Conservation (phyloP, 1,140 invertebrate genomes). For the Drosophila ercepeae region DNA sequence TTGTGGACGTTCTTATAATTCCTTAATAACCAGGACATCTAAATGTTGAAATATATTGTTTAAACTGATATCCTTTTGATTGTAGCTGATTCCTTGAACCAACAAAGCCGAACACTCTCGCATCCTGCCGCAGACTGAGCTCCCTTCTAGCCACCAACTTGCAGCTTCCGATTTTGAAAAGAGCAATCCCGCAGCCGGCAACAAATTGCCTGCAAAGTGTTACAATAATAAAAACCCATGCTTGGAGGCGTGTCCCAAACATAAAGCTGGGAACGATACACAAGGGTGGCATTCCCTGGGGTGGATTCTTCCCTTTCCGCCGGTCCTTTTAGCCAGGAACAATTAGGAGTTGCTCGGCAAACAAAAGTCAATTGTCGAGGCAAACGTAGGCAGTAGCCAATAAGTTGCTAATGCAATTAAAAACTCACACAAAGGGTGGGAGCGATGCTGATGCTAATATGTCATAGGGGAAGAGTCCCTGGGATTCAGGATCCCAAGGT, state of each 20-base stretch:
- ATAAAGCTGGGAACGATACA: constrained; percentile 66
- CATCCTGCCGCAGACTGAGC: constrained; percentile 48
- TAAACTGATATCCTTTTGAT: not conserved
- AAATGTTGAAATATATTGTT: not conserved
- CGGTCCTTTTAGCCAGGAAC: constrained; percentile 20
- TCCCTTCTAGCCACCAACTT: constrained; percentile 6
- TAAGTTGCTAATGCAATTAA: constrained; percentile 81
- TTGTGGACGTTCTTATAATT: too few species aligned
- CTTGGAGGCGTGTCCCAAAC: constrained; percentile 78
- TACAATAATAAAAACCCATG: constrained; percentile 80
- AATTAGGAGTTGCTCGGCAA: constrained; percentile 55
- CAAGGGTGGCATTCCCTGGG: constrained; percentile 40
- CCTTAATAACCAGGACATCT: too few species aligned
- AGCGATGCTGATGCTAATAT: constrained; percentile 52
- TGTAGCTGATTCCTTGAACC: constrained; percentile 7
- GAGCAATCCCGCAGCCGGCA: constrained; percentile 62
- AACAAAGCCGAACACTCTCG: constrained; percentile 18
- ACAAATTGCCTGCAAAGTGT: constrained; percentile 79
- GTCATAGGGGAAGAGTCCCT: constrained; percentile 42
- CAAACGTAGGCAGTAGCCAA: constrained; percentile 50
- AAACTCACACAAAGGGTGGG: constrained; percentile 61
- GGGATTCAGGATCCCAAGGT: not conserved
- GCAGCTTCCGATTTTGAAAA: constrained; percentile 35
- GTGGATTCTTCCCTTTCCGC: constrained; percentile 13
- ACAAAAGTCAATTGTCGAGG: constrained; percentile 67